These are phyloP conservation scores for Axinella damicornis DNA, from an alignment of 37 sponge, comb jelly and placozoan species.

Conservation along the genomic window DNA sequence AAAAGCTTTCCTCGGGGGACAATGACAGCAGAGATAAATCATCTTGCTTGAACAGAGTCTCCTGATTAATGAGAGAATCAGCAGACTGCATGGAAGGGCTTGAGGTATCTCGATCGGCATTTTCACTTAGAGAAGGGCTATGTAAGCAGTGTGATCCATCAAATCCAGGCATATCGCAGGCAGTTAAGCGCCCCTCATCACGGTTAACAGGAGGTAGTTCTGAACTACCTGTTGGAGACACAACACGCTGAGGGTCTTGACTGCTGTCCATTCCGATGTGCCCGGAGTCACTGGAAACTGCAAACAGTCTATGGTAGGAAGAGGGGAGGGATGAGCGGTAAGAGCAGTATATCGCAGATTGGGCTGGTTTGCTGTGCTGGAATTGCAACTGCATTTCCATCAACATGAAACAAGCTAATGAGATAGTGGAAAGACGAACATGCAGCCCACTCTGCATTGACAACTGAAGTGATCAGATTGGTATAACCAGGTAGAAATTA, in stretches of 20 bases:
- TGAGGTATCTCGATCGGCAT: neutral
- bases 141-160: neutral
- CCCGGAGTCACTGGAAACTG: constrained; percentile 1
- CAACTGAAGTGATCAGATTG: no score
- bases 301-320: neutral
- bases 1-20: no score
- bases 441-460: no score
- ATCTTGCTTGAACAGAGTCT: neutral
- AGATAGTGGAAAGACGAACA: no score
- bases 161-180: neutral
- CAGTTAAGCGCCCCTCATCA: constrained; percentile 19
- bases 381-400: constrained; percentile 54
- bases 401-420: constrained; percentile 58
- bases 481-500: no score
- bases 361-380: neutral
- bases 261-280: neutral
- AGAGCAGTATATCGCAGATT: constrained; percentile 15
- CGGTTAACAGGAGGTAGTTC: constrained; percentile 52
- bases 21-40: no score
- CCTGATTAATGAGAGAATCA: no score
- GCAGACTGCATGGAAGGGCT: no score
- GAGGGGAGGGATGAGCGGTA: constrained; percentile 27
- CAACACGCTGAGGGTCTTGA: neutral
- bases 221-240: no score
- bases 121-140: neutral